phyloP scores from a whole-genome alignment of 1,140 invertebrate species.

The Meloidogyne chitwoodi region DNA sequence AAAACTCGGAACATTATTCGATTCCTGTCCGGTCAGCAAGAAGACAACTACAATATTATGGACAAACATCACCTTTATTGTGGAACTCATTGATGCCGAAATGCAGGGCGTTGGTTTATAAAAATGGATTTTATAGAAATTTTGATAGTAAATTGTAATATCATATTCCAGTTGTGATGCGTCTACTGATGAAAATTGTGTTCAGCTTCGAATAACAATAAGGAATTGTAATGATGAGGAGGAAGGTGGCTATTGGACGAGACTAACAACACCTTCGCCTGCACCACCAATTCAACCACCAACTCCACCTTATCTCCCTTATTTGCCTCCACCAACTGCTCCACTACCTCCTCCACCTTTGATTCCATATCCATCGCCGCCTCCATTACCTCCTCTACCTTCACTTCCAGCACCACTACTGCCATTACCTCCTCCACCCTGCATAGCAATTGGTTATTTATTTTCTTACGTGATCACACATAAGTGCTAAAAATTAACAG shows the following conservation, averaged over 20 bases:
- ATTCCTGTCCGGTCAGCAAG: not conserved
- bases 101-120: not conserved
- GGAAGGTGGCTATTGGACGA: not conserved
- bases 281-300: not conserved
- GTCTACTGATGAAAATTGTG: constrained; percentile 9
- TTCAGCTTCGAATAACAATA: constrained; percentile 9
- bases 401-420: not conserved
- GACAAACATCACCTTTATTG: not conserved
- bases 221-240: constrained; percentile 17
- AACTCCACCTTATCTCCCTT: not conserved
- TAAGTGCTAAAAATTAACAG: not conserved
- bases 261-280: not conserved
- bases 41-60: not conserved
- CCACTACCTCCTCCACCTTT: not conserved
- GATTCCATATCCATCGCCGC: not conserved
- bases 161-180: not conserved
- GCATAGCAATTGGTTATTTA: not conserved
- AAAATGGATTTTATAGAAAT: not conserved
- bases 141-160: not conserved
- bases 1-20: not conserved
- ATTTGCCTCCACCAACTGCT: not conserved
- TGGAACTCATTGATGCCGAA: not conserved
- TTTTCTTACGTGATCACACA: not conserved
- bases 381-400: not conserved
- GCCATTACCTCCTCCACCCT: not conserved